These are phyloP conservation scores for Kryptopterus vitreolus DNA, from an alignment of 2,797 vertebrate species.

Conservation along the genomic window DNA sequence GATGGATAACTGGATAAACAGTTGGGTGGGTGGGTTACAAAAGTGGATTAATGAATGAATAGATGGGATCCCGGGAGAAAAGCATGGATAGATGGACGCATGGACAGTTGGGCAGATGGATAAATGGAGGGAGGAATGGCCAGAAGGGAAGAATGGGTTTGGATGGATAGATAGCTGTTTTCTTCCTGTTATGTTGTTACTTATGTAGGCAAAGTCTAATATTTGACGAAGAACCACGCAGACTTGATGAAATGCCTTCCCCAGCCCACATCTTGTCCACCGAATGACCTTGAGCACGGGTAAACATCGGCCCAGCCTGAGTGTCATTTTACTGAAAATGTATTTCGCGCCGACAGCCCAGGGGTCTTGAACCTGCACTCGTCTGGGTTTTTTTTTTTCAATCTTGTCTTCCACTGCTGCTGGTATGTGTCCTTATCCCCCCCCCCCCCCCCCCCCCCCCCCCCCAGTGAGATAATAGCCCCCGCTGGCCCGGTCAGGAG, in stretches of 20 bases:
- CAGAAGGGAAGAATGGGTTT: no score
- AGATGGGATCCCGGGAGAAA: no score
- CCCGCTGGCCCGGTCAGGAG: slow-evolving; percentile 56
- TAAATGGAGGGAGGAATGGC: no score
- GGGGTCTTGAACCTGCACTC: slow-evolving; percentile 9
- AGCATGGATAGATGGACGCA: no score
- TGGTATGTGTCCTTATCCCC: slow-evolving; percentile 46
- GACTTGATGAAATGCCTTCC: not conserved
- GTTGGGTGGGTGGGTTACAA: no score
- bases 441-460: slow-evolving; percentile 53
- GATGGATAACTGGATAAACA: no score
- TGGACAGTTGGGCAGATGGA: no score
- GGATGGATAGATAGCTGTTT: no score
- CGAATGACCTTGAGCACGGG: not conserved
- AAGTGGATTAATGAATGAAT: no score
- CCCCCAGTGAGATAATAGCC: slow-evolving; percentile 59
- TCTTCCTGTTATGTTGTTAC: not conserved
- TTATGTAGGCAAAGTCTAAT: not conserved
- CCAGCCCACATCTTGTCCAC: not conserved
- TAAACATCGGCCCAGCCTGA: slow-evolving; percentile 7
- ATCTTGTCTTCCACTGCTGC: slow-evolving; percentile 35
- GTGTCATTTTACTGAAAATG: not conserved
- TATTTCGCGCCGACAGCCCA: not conserved
- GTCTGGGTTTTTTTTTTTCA: not conserved
- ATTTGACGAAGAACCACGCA: not conserved